Evolutionary conservation across 2,888 invertebrate genomes (phyloP).

Genomic region (Tetragonisca angustula): DNA sequence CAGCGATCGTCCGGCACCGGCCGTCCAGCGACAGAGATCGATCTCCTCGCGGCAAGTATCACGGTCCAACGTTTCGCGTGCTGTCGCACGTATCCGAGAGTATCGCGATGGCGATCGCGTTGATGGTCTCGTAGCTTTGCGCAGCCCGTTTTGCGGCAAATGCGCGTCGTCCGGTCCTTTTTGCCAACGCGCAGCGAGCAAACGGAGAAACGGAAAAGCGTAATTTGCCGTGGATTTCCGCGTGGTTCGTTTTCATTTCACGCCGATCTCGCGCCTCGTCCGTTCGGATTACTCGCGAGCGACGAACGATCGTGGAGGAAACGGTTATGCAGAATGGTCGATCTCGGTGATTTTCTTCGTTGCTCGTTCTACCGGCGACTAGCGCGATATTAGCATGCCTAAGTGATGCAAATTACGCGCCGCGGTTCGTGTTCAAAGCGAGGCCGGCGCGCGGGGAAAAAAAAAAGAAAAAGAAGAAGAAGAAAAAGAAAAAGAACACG

Average conservation of each 20-base stretch:
- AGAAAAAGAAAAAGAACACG: background rate
- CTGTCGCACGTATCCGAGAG: background rate
- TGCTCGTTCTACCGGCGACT: background rate
- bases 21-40: constrained; percentile 23
- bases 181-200: background rate
- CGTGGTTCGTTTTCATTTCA: background rate
- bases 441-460: constrained; percentile 3
- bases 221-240: constrained; percentile 16
- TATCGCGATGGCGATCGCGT: background rate
- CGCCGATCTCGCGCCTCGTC: background rate
- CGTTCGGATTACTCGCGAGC: background rate
- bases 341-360: constrained; percentile 1
- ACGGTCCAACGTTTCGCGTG: constrained; percentile 29
- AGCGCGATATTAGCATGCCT: constrained; percentile 64
- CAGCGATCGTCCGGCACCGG: background rate
- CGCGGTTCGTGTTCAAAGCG: constrained; percentile 22
- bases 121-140: constrained; percentile 10
- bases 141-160: background rate
- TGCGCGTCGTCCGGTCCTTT: background rate
- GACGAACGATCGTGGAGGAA: background rate
- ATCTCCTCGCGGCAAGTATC: constrained; percentile 10
- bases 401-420: constrained; percentile 71
- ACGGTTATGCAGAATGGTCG: constrained; percentile 29
- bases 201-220: constrained; percentile 31
- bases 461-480: background rate